A percentile compares a stretch with the other conserved stretches of the same genome.
Evolutionary conservation across 1,140 invertebrate genomes (phyloP).

Genomic region (Leptinotarsa defecta): DNA sequence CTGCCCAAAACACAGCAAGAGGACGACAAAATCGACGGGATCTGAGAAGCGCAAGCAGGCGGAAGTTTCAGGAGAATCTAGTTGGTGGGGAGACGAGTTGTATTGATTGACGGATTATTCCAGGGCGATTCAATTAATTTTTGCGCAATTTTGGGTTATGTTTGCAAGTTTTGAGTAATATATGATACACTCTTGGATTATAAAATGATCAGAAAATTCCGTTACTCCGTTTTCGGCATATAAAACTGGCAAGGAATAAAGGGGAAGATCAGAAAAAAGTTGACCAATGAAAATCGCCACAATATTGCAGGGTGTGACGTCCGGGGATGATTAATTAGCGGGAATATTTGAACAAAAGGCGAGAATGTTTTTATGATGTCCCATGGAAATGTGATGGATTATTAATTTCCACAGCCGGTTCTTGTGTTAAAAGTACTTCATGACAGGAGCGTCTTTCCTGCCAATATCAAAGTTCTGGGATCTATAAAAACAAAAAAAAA

Average conservation of each 20-base stretch:
- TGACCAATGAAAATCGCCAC: conserved; percentile 1
- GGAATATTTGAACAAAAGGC: conserved; percentile 29
- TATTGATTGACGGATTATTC: conserved; percentile 42
- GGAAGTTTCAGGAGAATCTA: conserved; percentile 46
- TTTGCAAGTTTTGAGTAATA: neutral
- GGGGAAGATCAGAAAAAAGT: conserved; percentile 6
- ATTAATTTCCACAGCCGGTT: no score
- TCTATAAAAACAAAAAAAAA: no score
- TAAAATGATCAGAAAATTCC: no score
- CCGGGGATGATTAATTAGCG: conserved; percentile 25
- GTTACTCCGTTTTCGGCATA: no score
- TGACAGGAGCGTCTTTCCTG: no score
- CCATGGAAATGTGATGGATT: no score
- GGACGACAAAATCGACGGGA: conserved; percentile 42
- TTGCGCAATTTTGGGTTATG: neutral
- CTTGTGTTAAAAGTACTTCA: no score
- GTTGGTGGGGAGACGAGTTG: conserved; percentile 37
- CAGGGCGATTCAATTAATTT: conserved; percentile 1
- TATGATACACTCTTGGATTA: no score
- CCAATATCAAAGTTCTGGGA: no score
- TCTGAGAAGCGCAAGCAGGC: conserved; percentile 40
- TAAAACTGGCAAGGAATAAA: neutral
- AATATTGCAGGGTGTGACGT: conserved; percentile 10
- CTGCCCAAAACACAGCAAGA: conserved; percentile 46
- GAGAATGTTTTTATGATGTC: no score